A percentile compares a stretch with the other conserved stretches of the same genome.
Conservation (phyloP, 2,113 vertebrate genomes). For the Brachypodius melanocephalos region DNA sequence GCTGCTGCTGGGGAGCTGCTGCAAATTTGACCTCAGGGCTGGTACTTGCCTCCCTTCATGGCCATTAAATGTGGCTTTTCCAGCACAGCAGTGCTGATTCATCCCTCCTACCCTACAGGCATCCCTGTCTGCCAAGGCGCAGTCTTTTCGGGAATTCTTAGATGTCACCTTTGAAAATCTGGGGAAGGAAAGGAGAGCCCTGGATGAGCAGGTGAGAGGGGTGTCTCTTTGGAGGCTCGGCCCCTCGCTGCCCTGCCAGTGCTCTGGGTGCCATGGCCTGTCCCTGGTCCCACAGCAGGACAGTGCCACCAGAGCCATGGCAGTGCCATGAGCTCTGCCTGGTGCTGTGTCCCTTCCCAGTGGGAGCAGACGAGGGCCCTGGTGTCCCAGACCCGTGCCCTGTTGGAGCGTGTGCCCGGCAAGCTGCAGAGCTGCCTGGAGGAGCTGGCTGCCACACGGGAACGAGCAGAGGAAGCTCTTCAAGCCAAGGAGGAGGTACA, state of each 20-base stretch:
- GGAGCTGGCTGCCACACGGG: constrained; percentile 73
- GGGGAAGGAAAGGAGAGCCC: constrained; percentile 39
- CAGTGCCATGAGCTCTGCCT: neutral
- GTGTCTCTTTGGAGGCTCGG: neutral
- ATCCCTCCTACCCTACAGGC: constrained; percentile 10
- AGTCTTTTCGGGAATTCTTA: constrained; percentile 28
- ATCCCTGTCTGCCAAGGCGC: constrained; percentile 1
- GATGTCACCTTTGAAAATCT: constrained; percentile 36
- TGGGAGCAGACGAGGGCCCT: constrained; percentile 56
- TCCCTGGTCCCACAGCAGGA: neutral
- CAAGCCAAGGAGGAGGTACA: constrained; percentile 38
- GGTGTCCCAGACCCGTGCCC: constrained; percentile 53
- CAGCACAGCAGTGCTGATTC: neutral
- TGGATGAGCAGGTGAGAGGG: constrained; percentile 67
- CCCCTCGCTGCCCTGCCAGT: fast-evolving
- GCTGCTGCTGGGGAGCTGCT: neutral
- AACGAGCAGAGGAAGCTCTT: constrained; percentile 72
- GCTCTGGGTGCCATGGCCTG: neutral
- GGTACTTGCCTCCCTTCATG: neutral
- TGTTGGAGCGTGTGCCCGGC: constrained; percentile 64
- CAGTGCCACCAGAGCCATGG: neutral
- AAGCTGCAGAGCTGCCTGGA: constrained; percentile 73
- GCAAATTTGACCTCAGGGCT: neutral
- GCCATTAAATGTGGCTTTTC: neutral
- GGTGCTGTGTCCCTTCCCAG: neutral